Evolutionary conservation across 2,888 invertebrate species (phyloP), one percentile per base, ranked within the genome.

Genomic region (Drosophila niveifrons): DNA sequence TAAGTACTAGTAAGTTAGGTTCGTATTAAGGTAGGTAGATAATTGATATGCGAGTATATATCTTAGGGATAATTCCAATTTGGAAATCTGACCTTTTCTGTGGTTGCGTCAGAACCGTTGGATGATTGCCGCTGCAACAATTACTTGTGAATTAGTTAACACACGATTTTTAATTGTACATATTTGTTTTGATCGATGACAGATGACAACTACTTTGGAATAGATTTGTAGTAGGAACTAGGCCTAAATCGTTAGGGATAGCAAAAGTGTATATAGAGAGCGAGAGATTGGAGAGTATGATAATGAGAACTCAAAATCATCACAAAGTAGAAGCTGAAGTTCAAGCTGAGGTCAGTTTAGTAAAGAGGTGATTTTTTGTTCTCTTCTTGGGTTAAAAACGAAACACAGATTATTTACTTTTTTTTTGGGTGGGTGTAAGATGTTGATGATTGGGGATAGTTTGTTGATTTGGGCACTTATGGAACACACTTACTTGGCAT

Each of bases 401-500:
- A 62, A 57, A 74, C 64, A 78, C 44, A 73, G 44, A 63, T 41
- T 55, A 23, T 23, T 10, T 28, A 34, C 11, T 11, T 34, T 3
- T 9, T 31, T 31, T 31, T 6, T 8, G 31, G 65, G 61, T 23
- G 47, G 51, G 29, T 55, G 66, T 74, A 63, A 66, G 71, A 50
- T 6, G n/a, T 10, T 31, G 8, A 36, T 28, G n/a, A 36, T 36
- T 1, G 8, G 39, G 23, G 23, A 23, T 23, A 6, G 23, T 23
- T 23, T 10, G 36, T 31, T 8, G 11, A n/a, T 39, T 23, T n/a
- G 17, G 39, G n/a, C 6, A n/a, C 3, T 39, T 13, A 57, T 66
- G 77, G 77, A 79, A 69, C 65, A 70, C 86, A 95, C 97, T 96
- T 93, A 97, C 97, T 97, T 97, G 93, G 97, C 97, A 94, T 97